These are phyloP conservation scores for Elephas maximus DNA, from an alignment of 2,113 vertebrate genomes.

Conservation along the genomic window DNA sequence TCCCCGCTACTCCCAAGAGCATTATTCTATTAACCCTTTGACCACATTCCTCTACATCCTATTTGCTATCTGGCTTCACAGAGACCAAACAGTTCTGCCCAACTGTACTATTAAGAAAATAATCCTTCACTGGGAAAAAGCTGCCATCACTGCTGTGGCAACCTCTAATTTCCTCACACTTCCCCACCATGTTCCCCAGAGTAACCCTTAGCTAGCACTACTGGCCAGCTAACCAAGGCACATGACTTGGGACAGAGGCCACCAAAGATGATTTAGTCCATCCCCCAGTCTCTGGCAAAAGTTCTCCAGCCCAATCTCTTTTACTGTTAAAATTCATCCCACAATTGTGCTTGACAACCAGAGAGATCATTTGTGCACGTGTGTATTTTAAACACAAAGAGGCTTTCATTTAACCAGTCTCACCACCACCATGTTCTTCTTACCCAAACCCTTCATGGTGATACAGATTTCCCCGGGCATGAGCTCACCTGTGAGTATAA, in stretches of 20 bases:
- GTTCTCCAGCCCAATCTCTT: background rate
- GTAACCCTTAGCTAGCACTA: background rate
- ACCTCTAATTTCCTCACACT: background rate
- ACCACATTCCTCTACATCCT: background rate
- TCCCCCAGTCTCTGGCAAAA: background rate
- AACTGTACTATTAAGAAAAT: background rate
- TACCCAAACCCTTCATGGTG: background rate
- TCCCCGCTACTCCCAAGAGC: background rate
- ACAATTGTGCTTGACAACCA: background rate
- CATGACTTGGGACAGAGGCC: background rate
- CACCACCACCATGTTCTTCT: background rate
- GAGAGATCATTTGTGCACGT: background rate
- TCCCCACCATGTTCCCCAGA: background rate
- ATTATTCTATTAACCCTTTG: background rate
- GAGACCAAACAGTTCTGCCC: background rate
- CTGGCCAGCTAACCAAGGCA: background rate
- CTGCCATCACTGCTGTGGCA: background rate
- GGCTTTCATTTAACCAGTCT: background rate
- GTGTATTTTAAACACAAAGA: conserved; percentile 5
- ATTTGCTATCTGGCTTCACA: background rate
- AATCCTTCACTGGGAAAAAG: background rate
- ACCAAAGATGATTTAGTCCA: background rate
- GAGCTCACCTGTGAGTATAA: conserved; percentile 93
- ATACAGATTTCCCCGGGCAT: background rate
- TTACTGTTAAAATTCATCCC: background rate